Base-by-base conservation (phyloP, 2,888 invertebrate species). In the Matsumyia berberina region DNA sequence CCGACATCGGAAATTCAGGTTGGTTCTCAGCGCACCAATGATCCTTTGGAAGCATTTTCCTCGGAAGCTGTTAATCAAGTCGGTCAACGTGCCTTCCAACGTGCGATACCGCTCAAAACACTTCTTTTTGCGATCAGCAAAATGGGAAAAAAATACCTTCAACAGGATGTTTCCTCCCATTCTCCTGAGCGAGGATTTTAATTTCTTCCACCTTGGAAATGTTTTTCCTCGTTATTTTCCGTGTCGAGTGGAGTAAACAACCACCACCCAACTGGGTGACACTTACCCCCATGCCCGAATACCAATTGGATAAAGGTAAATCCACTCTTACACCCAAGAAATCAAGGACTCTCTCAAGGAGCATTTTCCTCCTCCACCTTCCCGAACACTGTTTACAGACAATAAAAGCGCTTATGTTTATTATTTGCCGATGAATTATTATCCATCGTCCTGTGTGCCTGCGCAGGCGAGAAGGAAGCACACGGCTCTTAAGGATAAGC, bases 381-480 rank as follows among this genome's bases (percentile, higher is more conserved):
- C 53, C 35, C 8, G 24, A 51, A 15, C 37, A 49, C 31, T 60
- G 66, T 73, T 58, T 37, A 64, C 86, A 87, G 88, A 87, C 89
- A 89, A 88, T 89, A 89, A 74, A 89, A 89, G 87, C 88, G 89
- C 89, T 88, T 89, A 89, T 89, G 89, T 89, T 89, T 90, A 88
- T 89, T 89, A 89, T 89, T 89, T 90, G 87, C 88, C 88, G 89
- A 89, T 89, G 88, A 90, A 89, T 90, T 90, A 88, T 82, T 66
- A 72, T 77, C 72, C 76, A 15, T 42, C 77, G 17, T 29, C 35
- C 39, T 33, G 76, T 67, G 58, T 49, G 31, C 6, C 17, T 19
- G 15, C 31, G 9, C 35, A 15, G 37, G 5, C 15, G 29, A 24
- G 35, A 8, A 37, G 51, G 46, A 37, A 29, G 24, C 5, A n/a